Conservation (phyloP, 37 sponge, comb jelly and placozoan species). For the Bolinopsis microptera region DNA sequence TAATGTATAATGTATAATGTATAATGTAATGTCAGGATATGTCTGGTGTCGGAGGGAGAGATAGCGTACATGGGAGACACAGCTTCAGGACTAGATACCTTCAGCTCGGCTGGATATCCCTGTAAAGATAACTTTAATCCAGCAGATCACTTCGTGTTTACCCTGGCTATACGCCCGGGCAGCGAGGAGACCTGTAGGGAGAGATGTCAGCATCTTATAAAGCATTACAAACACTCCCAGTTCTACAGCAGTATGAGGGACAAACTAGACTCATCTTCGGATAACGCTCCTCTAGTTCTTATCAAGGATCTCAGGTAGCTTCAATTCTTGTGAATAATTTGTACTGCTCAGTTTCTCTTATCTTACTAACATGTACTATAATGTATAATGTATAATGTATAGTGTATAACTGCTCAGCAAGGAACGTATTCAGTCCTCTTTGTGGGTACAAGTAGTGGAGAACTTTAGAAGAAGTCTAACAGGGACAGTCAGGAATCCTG, state of each 20-base stretch:
- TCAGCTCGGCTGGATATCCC: constrained; percentile 13
- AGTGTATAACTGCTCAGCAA: too few species aligned
- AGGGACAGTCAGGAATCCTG: constrained; percentile 2
- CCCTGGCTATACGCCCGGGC: constrained; percentile 32
- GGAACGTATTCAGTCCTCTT: background rate
- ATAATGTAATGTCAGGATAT: background rate
- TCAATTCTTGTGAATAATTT: too few species aligned
- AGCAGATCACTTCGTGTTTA: constrained; percentile 39
- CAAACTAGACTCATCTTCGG: background rate
- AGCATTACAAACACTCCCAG: background rate
- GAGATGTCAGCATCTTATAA: background rate
- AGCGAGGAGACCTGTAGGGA: background rate
- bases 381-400: too few species aligned
- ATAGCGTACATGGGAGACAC: constrained; percentile 46
- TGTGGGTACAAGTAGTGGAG: background rate
- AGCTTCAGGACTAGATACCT: background rate
- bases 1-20: too few species aligned
- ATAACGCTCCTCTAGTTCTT: background rate
- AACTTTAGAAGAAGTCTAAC: constrained; percentile 31
- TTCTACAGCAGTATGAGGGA: background rate
- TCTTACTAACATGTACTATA: too few species aligned
- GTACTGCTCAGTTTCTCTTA: too few species aligned
- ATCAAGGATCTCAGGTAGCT: background rate
- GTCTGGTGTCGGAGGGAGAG: constrained; percentile 55
- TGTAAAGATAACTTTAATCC: constrained; percentile 36